These are phyloP conservation scores for Diabrotica virgifera DNA, from an alignment of 1,140 invertebrate species.

Conservation along the genomic window DNA sequence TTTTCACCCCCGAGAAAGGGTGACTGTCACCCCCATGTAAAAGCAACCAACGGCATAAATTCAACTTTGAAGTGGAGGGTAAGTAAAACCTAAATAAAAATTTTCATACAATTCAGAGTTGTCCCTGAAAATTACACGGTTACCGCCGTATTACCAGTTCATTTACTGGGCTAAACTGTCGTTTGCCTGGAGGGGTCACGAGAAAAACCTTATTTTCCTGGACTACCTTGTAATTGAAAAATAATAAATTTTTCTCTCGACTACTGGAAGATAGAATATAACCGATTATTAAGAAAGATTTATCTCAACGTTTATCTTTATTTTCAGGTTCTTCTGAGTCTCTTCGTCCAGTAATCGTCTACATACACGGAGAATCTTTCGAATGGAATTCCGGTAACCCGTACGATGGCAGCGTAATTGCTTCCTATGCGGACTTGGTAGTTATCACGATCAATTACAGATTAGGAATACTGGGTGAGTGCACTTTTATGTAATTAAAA, in stretches of 20 bases:
- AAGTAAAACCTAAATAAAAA: no score
- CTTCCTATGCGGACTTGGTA: constrained; percentile 86
- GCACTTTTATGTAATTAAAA: not conserved
- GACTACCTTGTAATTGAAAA: not conserved
- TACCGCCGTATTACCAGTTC: no score
- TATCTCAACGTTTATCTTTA: constrained; percentile 21
- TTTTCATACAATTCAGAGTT: no score
- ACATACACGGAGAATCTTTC: constrained; percentile 93
- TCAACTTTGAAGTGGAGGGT: no score
- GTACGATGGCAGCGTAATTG: constrained; percentile 90
- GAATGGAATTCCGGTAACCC: constrained; percentile 94
- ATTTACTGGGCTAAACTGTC: no score
- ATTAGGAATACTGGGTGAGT: constrained; percentile 87
- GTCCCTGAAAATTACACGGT: no score
- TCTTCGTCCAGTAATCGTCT: constrained; percentile 84
- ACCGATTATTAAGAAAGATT: not conserved
- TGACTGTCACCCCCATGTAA: no score
- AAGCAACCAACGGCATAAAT: no score
- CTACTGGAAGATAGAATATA: not conserved
- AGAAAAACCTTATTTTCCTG: no score
- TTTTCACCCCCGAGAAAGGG: no score
- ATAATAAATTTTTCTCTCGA: not conserved
- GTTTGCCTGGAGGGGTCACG: no score
- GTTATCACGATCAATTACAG: constrained; percentile 96
- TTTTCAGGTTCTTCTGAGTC: constrained; percentile 55